Evolutionary conservation across 2,113 vertebrate genomes (phyloP), one percentile per base, ranked within the genome.

Genomic region (Motacilla tschutschensis): DNA sequence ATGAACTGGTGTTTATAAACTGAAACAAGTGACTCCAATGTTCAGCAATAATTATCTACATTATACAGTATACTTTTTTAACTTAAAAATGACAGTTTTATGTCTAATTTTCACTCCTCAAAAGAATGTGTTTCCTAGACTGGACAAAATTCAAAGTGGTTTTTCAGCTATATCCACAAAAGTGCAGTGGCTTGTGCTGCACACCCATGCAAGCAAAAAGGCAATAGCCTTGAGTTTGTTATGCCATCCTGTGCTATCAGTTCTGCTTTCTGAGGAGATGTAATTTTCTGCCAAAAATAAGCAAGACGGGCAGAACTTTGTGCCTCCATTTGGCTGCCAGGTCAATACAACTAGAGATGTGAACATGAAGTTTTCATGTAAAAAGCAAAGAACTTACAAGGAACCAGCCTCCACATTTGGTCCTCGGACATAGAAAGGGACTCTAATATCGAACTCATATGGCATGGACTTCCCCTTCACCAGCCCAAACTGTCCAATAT

Each of bases 381-480:
- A 55, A 10, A 3, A 54, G 14, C 15, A 46, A 47, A 29, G 43
- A 74, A 97, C 99, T 98, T 95, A 99, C 99, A 98, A 95, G 24
- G 98, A 97, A 17, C 98, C 98, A 17, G 98, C 98, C 55, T 99
- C 98, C 97, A 99, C 98, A 63, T 98, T 98, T 64, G 99, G 99
- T 64, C 99, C 99, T 79, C 99, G 96, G 57, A 99, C 87, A 15
- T 98, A 99, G 96, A 99, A 99, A 10, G 99, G 99, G 85, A 99
- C 98, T 59, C 99, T 96, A 95, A 99, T 99, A 90, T 99, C 99
- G 54, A 99, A 99, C 93, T 99, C 99, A 7, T 99, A 99, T 0
- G 99, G 99, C 99, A 99, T 99, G 25, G 99, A 99, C 94, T 99
- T 99, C 40, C 99, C 99, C 94, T 99, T 99, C 73, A 99, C 98